Evolutionary conservation across 92 coral and sea anemone species (phyloP).

Genomic region (Heteractis magnifica): DNA sequence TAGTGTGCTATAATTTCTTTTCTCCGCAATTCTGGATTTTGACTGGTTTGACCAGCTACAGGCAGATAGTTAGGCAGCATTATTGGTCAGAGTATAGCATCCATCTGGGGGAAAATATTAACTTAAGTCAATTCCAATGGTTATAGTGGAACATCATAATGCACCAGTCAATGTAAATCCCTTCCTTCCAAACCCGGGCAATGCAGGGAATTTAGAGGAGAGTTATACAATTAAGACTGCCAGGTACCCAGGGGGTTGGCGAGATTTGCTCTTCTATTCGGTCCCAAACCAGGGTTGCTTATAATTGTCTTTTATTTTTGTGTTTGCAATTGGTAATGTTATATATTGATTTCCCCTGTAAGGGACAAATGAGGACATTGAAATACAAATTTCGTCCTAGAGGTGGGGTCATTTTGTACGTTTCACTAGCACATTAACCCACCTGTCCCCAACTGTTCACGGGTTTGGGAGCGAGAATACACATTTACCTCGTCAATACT

Average conservation of each 20-base stretch:
- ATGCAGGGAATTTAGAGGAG: too few species aligned
- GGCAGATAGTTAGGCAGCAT: conserved; percentile 30
- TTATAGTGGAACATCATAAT: background rate
- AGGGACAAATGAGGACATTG: background rate
- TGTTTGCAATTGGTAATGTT: too few species aligned
- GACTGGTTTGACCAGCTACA: conserved; percentile 16
- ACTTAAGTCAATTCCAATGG: background rate
- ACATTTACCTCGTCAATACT: conserved; percentile 27
- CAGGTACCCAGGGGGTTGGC: too few species aligned
- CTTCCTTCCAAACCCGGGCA: too few species aligned
- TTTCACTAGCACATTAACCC: too few species aligned
- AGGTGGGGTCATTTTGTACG: too few species aligned
- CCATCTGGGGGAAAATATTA: background rate
- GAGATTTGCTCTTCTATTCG: too few species aligned
- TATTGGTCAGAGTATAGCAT: background rate
- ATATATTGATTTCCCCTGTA: too few species aligned
- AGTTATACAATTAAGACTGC: too few species aligned
- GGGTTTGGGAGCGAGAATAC: background rate
- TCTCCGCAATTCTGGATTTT: conserved; percentile 15
- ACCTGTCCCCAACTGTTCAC: too few species aligned
- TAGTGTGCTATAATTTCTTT: conserved; percentile 38
- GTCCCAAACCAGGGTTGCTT: too few species aligned
- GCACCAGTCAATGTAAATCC: background rate
- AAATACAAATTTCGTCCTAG: background rate
- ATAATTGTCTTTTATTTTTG: too few species aligned